These are phyloP conservation scores for Chroicocephalus ridibundus DNA, from an alignment of 2,113 vertebrate species.

Conservation along the genomic window DNA sequence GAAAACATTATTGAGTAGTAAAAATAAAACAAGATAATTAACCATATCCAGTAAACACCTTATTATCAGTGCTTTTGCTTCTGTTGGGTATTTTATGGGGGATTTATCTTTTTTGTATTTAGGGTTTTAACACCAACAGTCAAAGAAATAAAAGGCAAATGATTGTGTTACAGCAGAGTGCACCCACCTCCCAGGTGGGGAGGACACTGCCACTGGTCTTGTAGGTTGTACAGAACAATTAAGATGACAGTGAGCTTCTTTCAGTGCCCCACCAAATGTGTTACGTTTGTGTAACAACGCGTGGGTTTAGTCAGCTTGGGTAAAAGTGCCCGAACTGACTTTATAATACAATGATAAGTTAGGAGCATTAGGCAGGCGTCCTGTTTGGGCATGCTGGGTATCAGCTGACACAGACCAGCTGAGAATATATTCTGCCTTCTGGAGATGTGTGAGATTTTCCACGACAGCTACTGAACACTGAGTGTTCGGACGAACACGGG, in stretches of 20 bases:
- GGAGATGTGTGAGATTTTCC: background rate
- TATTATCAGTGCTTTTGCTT: background rate
- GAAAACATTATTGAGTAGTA: background rate
- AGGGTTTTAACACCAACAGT: background rate
- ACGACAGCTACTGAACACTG: background rate
- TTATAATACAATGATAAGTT: background rate
- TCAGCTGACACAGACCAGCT: background rate
- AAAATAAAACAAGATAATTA: slow-evolving; percentile 15
- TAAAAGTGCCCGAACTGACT: background rate
- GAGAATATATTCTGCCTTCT: background rate
- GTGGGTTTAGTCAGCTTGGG: background rate
- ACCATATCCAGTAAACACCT: background rate
- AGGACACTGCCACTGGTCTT: background rate
- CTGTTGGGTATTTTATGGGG: background rate
- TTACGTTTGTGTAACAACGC: accelerated
- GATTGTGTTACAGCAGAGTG: background rate
- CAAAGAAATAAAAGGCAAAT: background rate
- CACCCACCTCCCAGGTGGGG: background rate
- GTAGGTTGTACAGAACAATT: background rate
- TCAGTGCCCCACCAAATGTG: background rate
- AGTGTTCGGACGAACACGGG: no score
- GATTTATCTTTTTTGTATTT: background rate
- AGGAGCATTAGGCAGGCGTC: background rate
- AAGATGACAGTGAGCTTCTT: background rate
- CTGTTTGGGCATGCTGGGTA: background rate